Base-by-base conservation (phyloP, 2,113 vertebrate genomes). In the Procapra przewalskii region DNA sequence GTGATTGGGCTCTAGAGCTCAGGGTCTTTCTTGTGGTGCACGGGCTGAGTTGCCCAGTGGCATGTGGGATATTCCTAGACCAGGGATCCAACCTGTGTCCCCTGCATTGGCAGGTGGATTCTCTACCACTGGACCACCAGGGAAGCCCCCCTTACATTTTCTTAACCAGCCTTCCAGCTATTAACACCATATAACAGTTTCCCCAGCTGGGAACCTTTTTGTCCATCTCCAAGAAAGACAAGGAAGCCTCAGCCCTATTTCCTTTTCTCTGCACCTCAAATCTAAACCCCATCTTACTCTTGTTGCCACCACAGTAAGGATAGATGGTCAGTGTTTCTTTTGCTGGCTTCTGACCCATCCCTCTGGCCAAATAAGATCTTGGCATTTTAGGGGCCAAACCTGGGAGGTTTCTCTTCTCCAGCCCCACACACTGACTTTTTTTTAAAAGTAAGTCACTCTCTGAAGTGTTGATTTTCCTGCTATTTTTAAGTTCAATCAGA, bases 401-500 rank as follows among this genome's bases (percentile, higher is more conserved):
- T 1, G 79, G 85, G 97, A 96, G 92, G 48, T 83, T 94, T 98
- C 98, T 94, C 97, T 96, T 90, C 79, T n/a, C 82, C 5, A n/a
- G 59, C 16, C 21, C 79, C 33, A 1, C 8, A 33, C 21, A 21
- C 85, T 7, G 8, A 33, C 55, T 11, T 29, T 84, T 64, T 4
- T 10, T 11, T 3, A 48, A 31, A 29, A 77, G 71, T 50, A 60
- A 98, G 98, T 97, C 97, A 91, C 98, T 94, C 98, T 98, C 95
- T 75, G 77, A 98, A 98, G 98, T 98, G 97, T 98, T 96, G 97
- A 97, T 97, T 98, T 97, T 98, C 98, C 98, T 98, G 96, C 98
- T 98, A 97, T 99, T 99, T 98, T 98, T 98, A 98, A 98, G 98
- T 98, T 98, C 98, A 98, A 98, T 97, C 97, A 96, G 98, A 98